Conservation (phyloP, 2,888 invertebrate species). For the Aricia artaxerxes region DNA sequence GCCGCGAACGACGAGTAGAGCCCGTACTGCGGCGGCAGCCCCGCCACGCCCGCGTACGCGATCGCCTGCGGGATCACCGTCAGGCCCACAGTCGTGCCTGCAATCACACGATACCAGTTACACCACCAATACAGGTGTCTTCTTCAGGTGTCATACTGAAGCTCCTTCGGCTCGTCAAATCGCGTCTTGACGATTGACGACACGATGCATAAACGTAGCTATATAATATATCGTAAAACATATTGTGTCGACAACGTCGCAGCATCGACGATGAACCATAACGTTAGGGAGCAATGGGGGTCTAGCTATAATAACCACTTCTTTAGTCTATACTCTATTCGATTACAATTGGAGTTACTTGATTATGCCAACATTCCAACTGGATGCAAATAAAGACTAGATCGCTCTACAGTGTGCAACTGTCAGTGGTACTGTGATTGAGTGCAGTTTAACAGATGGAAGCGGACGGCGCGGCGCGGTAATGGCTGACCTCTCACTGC, state of each 20-base stretch:
- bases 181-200: too few relatives aligned
- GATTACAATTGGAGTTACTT: not conserved
- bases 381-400: not conserved
- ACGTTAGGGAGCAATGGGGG: too few relatives aligned
- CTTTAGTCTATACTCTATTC: too few relatives aligned
- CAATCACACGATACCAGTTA: not conserved
- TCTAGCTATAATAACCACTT: too few relatives aligned
- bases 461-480: not conserved
- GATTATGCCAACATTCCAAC: not conserved
- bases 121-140: too few relatives aligned
- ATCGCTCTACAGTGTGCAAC: not conserved
- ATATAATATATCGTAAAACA: too few relatives aligned
- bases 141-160: too few relatives aligned
- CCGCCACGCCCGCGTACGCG: constrained; percentile 90
- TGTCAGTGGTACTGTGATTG: not conserved
- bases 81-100: constrained; percentile 84
- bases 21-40: constrained; percentile 88
- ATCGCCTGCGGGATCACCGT: constrained; percentile 93
- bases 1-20: constrained; percentile 97
- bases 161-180: too few relatives aligned
- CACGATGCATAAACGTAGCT: too few relatives aligned
- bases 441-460: not conserved
- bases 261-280: too few relatives aligned
- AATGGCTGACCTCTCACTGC: not conserved
- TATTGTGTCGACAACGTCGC: too few relatives aligned